These are phyloP conservation scores for Chionodraco myersi DNA, from an alignment of 2,113 vertebrate genomes.

Conservation along the genomic window DNA sequence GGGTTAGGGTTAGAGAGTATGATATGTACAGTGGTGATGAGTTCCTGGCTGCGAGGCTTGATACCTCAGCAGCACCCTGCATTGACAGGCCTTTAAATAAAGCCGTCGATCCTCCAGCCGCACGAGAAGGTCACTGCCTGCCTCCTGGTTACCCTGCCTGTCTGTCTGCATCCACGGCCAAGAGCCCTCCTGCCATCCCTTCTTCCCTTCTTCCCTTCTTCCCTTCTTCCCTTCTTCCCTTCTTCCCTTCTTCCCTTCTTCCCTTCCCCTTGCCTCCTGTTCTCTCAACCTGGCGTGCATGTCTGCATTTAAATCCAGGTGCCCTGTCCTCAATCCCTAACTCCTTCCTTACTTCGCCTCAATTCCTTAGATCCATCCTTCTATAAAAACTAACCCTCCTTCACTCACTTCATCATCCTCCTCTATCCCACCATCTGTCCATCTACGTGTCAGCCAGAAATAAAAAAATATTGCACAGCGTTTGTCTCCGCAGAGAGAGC, in stretches of 20 bases:
- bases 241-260: constrained; percentile 18
- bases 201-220: too few relatives aligned
- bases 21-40: constrained; percentile 82
- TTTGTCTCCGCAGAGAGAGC: constrained; percentile 56
- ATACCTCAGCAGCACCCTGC: constrained; percentile 80
- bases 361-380: neutral
- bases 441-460: constrained; percentile 59
- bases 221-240: neutral
- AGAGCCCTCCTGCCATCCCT: constrained; percentile 71
- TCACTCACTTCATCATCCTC: constrained; percentile 25
- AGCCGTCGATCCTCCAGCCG: constrained; percentile 79
- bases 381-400: constrained; percentile 11
- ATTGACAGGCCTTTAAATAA: constrained; percentile 86
- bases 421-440: constrained; percentile 33
- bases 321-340: neutral
- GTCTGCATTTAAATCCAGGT: constrained; percentile 48
- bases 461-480: constrained; percentile 44
- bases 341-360: constrained; percentile 9
- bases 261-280: constrained; percentile 19
- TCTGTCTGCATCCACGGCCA: constrained; percentile 82
- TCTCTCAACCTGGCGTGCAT: neutral
- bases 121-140: constrained; percentile 82
- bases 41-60: constrained; percentile 78
- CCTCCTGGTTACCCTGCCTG: constrained; percentile 88
- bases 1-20: constrained; percentile 72